Conservation (phyloP, 2,113 vertebrate species). For the Hymenochirus boettgeri region DNA sequence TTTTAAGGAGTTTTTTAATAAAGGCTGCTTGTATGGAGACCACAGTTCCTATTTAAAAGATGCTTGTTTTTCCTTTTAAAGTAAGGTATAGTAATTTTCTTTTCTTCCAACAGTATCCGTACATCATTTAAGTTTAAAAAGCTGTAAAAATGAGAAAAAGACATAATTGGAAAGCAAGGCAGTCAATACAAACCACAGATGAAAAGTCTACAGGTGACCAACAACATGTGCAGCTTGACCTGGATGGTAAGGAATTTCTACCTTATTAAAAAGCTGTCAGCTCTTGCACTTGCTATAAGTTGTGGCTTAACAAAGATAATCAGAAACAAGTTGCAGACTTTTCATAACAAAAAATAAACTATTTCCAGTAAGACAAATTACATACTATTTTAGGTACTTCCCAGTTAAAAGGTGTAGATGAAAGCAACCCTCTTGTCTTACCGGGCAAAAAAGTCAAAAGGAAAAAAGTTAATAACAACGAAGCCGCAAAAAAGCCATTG, state of each 20-base stretch:
- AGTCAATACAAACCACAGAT: conserved; percentile 25
- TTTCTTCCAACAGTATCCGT: neutral
- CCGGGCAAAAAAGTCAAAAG: conserved; percentile 73
- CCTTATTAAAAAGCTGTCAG: no score
- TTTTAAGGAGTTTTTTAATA: no score
- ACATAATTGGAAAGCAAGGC: conserved; percentile 81
- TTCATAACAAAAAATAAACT: no score
- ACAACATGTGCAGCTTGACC: conserved; percentile 55
- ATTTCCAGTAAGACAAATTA: no score
- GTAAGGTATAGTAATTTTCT: no score
- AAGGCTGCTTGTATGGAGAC: no score
- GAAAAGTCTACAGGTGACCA: conserved; percentile 33
- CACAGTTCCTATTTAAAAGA: no score
- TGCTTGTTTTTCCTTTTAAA: no score
- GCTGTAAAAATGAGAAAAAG: conserved; percentile 70
- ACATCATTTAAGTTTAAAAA: no score
- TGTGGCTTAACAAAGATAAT: no score
- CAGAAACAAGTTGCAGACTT: no score
- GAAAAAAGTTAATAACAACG: conserved; percentile 39
- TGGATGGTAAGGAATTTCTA: conserved; percentile 53
- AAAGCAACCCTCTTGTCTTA: conserved; percentile 80
- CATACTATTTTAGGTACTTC: conserved; percentile 57
- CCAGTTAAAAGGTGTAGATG: conserved; percentile 78
- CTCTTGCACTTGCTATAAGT: no score
- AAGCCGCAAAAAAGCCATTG: conserved; percentile 68